Base-by-base conservation (phyloP, 2,113 vertebrate species). In the Rhagologus leucostigma region DNA sequence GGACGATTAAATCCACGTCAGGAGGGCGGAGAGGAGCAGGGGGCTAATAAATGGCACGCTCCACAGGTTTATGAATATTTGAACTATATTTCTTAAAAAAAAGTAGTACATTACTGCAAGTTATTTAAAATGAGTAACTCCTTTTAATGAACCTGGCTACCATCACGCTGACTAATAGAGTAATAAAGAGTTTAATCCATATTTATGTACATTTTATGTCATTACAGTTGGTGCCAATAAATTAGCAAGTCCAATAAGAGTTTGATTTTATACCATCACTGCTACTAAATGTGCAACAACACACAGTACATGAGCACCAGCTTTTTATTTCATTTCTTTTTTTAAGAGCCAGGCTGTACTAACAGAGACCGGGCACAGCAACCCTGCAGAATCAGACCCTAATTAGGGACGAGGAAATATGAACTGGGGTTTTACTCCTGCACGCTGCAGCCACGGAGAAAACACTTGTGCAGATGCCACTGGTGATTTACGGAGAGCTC, bases 181-280 rank as follows among this genome's bases (percentile, higher is more conserved):
- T 59, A 90, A 86, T 21, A 68, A 82, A 87, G 88, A 60, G 37
- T 52, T 95, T 79, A 87, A 92, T 89, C 90, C 95, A 91, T 88
- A 90, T 94, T 93, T 91, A 91, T 56, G 68, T 67, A 52, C 27
- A 15, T 77, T 96, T 95, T 53, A 84, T 65, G 77, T 88, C 94
- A 50, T 70, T 50, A 23, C 6, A 64, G 67, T 65, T 29, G 52
- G 26, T 84, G 79, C 83, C 12, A 75, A 67, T 87, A 92, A 94
- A 95, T 90, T 75, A 69, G 88, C 89, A 87, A 87, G 85, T 52
- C 88, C 74, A 87, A 59, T 35, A 87, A 46, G 92, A 93, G 90
- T 67, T 80, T 27, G 42, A 49, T 73, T 90, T 92, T 56, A 87
- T 73, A 73, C 85, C 57, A 65, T 37, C 17, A 16, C 68, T 32